A percentile compares a stretch with the other conserved stretches of the same genome.
Evolutionary conservation across 2,113 vertebrate species (phyloP).

Genomic region (Brachirus orientalis): DNA sequence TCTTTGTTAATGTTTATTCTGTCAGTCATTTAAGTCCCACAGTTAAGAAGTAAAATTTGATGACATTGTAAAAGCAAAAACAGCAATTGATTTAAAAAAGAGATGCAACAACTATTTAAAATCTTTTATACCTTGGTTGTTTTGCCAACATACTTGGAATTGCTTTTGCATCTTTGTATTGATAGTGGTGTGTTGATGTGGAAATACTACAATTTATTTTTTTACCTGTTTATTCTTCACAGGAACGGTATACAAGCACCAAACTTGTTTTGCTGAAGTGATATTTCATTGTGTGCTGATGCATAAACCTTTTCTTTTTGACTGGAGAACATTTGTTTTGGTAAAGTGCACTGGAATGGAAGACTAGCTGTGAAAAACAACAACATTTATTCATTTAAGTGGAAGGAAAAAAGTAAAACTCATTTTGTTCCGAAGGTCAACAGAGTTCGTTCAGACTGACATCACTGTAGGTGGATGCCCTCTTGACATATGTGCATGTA

Average conservation of each 20-base stretch:
- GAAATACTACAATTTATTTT: slow-evolving; percentile 11
- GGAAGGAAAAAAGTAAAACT: not conserved
- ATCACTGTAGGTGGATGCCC: not conserved
- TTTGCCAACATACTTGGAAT: slow-evolving; percentile 4
- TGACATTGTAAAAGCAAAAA: slow-evolving; percentile 6
- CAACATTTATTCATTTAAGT: not conserved
- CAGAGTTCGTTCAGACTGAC: not conserved
- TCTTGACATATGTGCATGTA: no score
- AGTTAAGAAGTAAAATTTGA: slow-evolving; percentile 38
- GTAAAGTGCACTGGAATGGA: slow-evolving; percentile 15
- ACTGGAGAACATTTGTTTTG: slow-evolving; percentile 20
- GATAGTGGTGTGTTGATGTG: slow-evolving; percentile 26
- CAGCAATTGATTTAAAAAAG: not conserved
- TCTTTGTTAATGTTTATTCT: slow-evolving; percentile 12
- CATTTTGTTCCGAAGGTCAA: slow-evolving; percentile 4
- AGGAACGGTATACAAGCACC: not conserved
- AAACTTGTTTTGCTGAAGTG: slow-evolving; percentile 22
- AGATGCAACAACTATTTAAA: not conserved
- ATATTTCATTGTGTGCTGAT: slow-evolving; percentile 24
- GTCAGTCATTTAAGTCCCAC: slow-evolving; percentile 12
- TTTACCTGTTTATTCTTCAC: slow-evolving; percentile 17
- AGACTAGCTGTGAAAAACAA: not conserved
- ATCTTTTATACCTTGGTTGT: not conserved
- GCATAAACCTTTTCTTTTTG: slow-evolving; percentile 26
- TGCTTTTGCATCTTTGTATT: slow-evolving; percentile 2